Base-by-base conservation (phyloP, 2,888 invertebrate genomes). In the Elysia crispata region DNA sequence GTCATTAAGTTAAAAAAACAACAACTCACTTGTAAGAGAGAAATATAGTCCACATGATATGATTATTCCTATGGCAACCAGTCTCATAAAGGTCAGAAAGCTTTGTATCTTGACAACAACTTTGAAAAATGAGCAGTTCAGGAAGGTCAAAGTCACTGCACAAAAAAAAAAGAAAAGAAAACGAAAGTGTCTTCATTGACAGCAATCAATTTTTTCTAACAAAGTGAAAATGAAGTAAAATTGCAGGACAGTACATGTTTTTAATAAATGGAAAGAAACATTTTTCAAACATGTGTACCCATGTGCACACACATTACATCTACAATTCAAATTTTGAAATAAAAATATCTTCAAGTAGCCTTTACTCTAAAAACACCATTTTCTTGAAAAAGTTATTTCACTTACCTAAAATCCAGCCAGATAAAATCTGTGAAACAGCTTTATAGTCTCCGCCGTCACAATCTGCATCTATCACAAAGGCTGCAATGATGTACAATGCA, bases 401-500 rank as follows among this genome's bases (percentile, higher is more conserved):
- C 75, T 75, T 69, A 79, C 79, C 0, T n/a, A 79, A 25, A 11
- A 79, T 31, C 74, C 74, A 75, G 20, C 74, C 33, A 20, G 79
- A 50, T 31, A 79, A n/a, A 20, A 79, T 0, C 0, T 54, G 41
- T n/a, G 67, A 31, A 60, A 41, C 60, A 15, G 67, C 6, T 0
- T 57, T 28, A 69, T 79, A 33, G 62, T 60, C 74, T 20, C 31
- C 20, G 3, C 15, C 20, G 18, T 69, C 20, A 60, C 79, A 79
- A 0, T 6, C 5, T 5, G 6, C 57, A 30, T 79, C 49, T 3
- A 8, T 15, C n/a, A 83, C 84, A 30, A 86, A 60, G 6, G 86
- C 85, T 30, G 80, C 84, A 28, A 86, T 23, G 23, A 86, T 60
- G 74, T 88, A 88, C 74, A 87, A 67, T 3, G 86, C 84, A 28